phyloP scores from a whole-genome alignment of 2,888 invertebrate species.

The Ormia ochracea region DNA sequence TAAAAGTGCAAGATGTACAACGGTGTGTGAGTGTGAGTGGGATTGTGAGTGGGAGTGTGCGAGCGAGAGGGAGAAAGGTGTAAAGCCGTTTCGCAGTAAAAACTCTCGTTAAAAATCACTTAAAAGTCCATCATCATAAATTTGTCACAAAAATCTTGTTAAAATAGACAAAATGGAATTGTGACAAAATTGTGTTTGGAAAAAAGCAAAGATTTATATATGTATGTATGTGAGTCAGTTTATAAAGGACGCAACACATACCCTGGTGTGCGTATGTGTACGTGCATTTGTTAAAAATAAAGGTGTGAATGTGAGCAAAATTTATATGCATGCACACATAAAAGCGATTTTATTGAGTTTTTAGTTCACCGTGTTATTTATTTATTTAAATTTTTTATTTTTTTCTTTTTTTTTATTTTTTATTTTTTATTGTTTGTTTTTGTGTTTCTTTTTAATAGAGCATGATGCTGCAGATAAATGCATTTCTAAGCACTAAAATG shows the following conservation, averaged over 20 bases:
- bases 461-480: not conserved
- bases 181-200: slow-evolving; percentile 41
- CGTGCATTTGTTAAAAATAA: not conserved
- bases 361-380: slow-evolving; percentile 13
- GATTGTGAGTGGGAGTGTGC: too few species aligned
- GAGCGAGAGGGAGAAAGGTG: not conserved
- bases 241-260: not conserved
- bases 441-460: too few species aligned
- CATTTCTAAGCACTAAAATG: not conserved
- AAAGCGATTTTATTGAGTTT: slow-evolving; percentile 32
- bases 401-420: too few species aligned
- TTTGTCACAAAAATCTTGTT: slow-evolving; percentile 70
- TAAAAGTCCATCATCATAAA: slow-evolving; percentile 77
- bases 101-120: slow-evolving; percentile 76
- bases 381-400: too few species aligned
- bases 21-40: too few species aligned
- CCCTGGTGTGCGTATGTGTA: not conserved
- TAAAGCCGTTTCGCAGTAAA: slow-evolving; percentile 32
- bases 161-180: slow-evolving; percentile 19
- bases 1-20: too few species aligned
- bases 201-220: too few species aligned
- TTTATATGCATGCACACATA: not conserved
- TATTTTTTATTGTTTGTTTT: too few species aligned
- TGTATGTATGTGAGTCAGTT: not conserved
- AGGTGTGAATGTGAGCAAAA: not conserved